These are phyloP conservation scores for Polydrusus cervinus DNA, from an alignment of 2,888 invertebrate species.

Conservation along the genomic window DNA sequence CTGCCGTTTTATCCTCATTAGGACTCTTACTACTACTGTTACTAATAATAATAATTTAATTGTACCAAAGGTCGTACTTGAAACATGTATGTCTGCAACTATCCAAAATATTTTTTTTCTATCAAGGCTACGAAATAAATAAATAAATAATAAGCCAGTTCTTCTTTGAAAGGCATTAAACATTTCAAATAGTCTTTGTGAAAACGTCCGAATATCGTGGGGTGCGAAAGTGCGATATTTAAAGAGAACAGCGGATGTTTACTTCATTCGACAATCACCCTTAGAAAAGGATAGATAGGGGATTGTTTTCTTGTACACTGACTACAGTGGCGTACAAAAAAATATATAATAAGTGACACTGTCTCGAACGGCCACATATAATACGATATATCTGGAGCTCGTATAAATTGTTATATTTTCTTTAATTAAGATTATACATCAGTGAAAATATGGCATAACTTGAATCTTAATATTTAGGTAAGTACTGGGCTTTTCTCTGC, in stretches of 20 bases:
- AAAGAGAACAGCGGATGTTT: conserved; percentile 47
- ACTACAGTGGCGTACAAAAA: conserved; percentile 32
- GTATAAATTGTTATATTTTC: too few relatives aligned
- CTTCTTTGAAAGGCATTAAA: conserved; percentile 29
- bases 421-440: too few relatives aligned
- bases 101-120: not conserved
- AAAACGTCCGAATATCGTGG: conserved; percentile 20
- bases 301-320: conserved; percentile 25
- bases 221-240: conserved; percentile 45
- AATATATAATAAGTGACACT: not conserved
- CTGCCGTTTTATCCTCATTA: too few relatives aligned
- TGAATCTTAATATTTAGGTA: too few relatives aligned
- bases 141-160: conserved; percentile 8
- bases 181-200: conserved; percentile 28
- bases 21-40: too few relatives aligned
- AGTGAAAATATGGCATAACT: too few relatives aligned
- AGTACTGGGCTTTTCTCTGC: too few relatives aligned
- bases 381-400: too few relatives aligned
- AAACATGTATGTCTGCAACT: not conserved
- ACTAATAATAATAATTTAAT: too few relatives aligned
- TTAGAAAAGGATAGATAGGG: conserved; percentile 31
- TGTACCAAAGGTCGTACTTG: too few relatives aligned
- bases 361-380: too few relatives aligned
- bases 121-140: too few relatives aligned
- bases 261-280: conserved; percentile 43